Base-by-base conservation (phyloP, 2,113 vertebrate species). In the Neofelis nebulosa region DNA sequence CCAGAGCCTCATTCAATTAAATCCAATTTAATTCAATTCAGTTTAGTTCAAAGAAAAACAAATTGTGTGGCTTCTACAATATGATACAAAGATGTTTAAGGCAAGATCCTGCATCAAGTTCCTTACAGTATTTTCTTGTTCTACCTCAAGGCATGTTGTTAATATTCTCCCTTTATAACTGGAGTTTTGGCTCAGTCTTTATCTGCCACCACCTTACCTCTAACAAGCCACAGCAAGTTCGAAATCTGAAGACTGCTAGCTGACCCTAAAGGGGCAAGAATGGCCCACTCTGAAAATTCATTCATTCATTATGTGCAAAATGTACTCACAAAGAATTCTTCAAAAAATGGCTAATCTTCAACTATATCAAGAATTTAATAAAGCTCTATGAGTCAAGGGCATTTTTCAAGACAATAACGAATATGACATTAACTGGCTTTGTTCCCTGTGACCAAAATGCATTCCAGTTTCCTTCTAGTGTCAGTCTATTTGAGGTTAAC, bases 321-420 rank as follows among this genome's bases (percentile, higher is more conserved):
- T 82, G 16, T 3, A 94, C 81, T 97, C 78, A 86, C 66, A 97
- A 90, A 66, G 38, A 97, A 79, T 78, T 97, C 55, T 97, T 98
- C 93, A 96, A 95, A 97, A 36, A 94, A 89, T 96, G 29, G 86
- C 86, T 97, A 86, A 95, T 97, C 71, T 97, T 84, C 95, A 96
- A 87, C 68, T 94, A 31, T 27, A 94, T 79, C 48, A 73, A 96
- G 92, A 88, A 61, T 76, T 97, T 97, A 97, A 98, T 88, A 98
- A 96, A 95, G 81, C 63, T 96, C n/a, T 92, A 33, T 92, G 98
- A 96, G 87, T 97, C 84, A 95, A 76, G 48, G 87, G 41, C n/a
- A 57, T 45, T 97, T 82, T 98, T 98, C 76, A 96, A 97, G 81
- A 50, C 85, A 97, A 85, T 95, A 33, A 97, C 74, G 93, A 98